Percentiles rank a stretch among this genome's conserved stretches.
Evolutionary conservation across 2,888 invertebrate genomes (phyloP).

Genomic region (Leptinotarsa rubiginosa): DNA sequence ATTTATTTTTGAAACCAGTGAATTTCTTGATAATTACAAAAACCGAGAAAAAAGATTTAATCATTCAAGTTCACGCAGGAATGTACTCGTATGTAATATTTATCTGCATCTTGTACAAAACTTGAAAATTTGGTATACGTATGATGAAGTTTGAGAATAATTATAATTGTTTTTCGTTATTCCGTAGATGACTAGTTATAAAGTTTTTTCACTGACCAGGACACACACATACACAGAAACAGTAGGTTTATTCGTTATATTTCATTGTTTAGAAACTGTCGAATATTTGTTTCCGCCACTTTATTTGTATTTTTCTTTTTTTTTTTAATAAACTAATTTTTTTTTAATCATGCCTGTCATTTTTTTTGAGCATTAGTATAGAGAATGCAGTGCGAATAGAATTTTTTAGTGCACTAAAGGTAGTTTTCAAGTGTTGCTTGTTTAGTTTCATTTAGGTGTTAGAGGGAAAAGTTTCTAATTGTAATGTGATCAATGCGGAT

Average conservation of each 20-base stretch:
- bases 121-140: constrained; percentile 65
- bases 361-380: constrained; percentile 20
- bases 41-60: not conserved
- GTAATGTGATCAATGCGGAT: not conserved
- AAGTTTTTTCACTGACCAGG: constrained; percentile 51
- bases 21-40: not conserved
- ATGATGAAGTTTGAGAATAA: constrained; percentile 66
- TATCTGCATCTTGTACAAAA: constrained; percentile 59
- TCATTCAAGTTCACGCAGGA: constrained; percentile 28
- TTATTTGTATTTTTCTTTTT: constrained; percentile 39
- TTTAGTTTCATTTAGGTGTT: constrained; percentile 9
- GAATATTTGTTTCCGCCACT: constrained; percentile 34
- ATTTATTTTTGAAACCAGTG: constrained; percentile 8
- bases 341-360: constrained; percentile 41
- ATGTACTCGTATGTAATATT: constrained; percentile 36
- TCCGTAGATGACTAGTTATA: constrained; percentile 50
- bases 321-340: constrained; percentile 39
- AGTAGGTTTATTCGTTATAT: constrained; percentile 33
- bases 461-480: not conserved
- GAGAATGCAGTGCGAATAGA: not conserved
- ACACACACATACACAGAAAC: constrained; percentile 47
- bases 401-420: not conserved
- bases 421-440: not conserved
- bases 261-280: constrained; percentile 37
- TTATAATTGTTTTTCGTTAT: constrained; percentile 65